Base-by-base conservation (phyloP, 2,113 vertebrate genomes). In the Prochilodus magdalenae region DNA sequence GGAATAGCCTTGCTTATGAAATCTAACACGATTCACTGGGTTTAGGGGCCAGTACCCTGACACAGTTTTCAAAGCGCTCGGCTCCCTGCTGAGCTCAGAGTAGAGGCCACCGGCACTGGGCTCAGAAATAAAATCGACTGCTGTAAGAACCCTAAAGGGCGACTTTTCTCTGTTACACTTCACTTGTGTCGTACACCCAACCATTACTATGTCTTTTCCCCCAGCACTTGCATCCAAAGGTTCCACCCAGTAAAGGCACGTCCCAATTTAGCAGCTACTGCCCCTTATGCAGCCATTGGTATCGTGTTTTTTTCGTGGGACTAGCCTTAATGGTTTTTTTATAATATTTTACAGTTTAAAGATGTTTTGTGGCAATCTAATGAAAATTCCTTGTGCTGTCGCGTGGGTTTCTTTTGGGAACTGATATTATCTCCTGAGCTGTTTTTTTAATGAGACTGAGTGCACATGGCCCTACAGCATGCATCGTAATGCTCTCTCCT, bases 401-500 rank as follows among this genome's bases (percentile, higher is more conserved):
- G 36, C 53, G 26, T 12, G 27, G n/a, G n/a, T n/a, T n/a, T n/a
- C n/a, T n/a, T n/a, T 29, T 1, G 36, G 16, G n/a, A 26, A 60
- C 82, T 80, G 53, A 73, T 67, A 71, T 75, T 40, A 80, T 84
- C 75, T 57, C 29, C 53, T 62, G 57, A 55, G 27, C 40, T 65
- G 51, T 72, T 82, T 73, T 44, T 59, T 70, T 24, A 75, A 79
- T 65, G 81, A 47, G 51, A 11, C 29, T 55, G 69, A 77, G 55
- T 65, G 66, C 66, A 59, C 72, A 51, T 29, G 57, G 62, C 69
- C 72, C 78, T 53, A 47, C 24, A 53, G 73, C 49, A 47, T 49
- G 66, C 66, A 55, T 27, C 11, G 73, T 30, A 69, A 70, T 27
- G 22, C 78, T 81, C 36, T 73, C 71, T 76, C 75, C 83, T 88